Evolutionary conservation across 2,888 invertebrate species (phyloP).

Genomic region (Pollenia amentaria): DNA sequence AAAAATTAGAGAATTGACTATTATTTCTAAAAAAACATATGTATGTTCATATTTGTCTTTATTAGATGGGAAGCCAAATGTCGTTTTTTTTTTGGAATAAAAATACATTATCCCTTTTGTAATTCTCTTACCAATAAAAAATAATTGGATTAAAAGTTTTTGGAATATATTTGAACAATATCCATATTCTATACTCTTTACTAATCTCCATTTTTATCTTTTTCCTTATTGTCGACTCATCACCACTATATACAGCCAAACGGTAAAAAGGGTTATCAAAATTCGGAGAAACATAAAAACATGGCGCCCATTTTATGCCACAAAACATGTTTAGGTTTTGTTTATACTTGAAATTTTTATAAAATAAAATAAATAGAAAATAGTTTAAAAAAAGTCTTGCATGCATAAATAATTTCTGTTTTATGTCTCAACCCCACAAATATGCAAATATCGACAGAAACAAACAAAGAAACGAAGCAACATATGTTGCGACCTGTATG

Average conservation of each 20-base stretch:
- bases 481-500: slow-evolving; percentile 57
- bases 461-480: slow-evolving; percentile 34
- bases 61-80: no score
- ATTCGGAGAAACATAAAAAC: slow-evolving; percentile 5
- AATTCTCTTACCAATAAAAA: not conserved
- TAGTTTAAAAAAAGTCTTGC: slow-evolving; percentile 58
- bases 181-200: not conserved
- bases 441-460: slow-evolving; percentile 62
- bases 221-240: slow-evolving; percentile 14
- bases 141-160: slow-evolving; percentile 21
- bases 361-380: slow-evolving; percentile 59
- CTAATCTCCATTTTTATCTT: slow-evolving; percentile 25
- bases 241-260: not conserved
- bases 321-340: slow-evolving; percentile 36
- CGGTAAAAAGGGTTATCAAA: slow-evolving; percentile 38
- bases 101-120: not conserved
- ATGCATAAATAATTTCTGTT: slow-evolving; percentile 71
- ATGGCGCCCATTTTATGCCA: slow-evolving; percentile 28
- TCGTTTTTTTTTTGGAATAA: no score
- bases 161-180: not conserved
- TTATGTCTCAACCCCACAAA: slow-evolving; percentile 61
- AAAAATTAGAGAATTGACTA: no score
- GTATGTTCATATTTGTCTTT: no score
- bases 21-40: no score
- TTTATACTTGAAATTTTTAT: slow-evolving; percentile 55